A percentile compares a stretch with the other conserved stretches of the same genome.
Evolutionary conservation across 2,888 invertebrate species (phyloP).

Genomic region (Acronicta leporina): DNA sequence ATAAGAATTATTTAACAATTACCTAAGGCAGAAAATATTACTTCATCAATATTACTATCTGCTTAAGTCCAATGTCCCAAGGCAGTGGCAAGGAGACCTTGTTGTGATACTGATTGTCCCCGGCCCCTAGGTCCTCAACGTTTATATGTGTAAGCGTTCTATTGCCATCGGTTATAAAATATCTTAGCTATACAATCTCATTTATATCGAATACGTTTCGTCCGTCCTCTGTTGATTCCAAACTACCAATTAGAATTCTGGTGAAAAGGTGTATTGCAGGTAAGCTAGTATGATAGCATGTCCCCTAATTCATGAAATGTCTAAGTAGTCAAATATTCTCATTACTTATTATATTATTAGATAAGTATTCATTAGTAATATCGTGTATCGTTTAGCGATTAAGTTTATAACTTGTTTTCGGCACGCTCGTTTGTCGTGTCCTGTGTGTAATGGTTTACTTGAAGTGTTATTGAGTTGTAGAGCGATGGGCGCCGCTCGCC

Average conservation of each 20-base stretch:
- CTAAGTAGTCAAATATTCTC: conserved; percentile 12
- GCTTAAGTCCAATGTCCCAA: too few species aligned
- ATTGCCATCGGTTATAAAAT: conserved; percentile 23
- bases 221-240: conserved; percentile 11
- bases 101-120: conserved; percentile 22
- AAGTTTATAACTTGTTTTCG: conserved; percentile 39
- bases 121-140: conserved; percentile 65
- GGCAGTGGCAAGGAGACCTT: too few species aligned
- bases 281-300: conserved; percentile 52
- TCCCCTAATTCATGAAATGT: conserved; percentile 6
- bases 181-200: neutral
- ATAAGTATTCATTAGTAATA: conserved; percentile 25
- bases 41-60: too few species aligned
- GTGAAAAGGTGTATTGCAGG: conserved; percentile 25
- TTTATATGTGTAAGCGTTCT: conserved; percentile 35
- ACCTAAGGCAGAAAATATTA: too few species aligned
- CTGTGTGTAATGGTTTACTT: conserved; percentile 60
- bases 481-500: conserved; percentile 62
- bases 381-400: conserved; percentile 26
- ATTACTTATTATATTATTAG: conserved; percentile 20
- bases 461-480: conserved; percentile 81
- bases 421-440: conserved; percentile 52
- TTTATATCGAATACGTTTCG: conserved; percentile 18
- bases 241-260: conserved; percentile 6
- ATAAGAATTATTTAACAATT: too few species aligned